Conservation (phyloP, 2,888 invertebrate species). For the Alsophila aescularia region DNA sequence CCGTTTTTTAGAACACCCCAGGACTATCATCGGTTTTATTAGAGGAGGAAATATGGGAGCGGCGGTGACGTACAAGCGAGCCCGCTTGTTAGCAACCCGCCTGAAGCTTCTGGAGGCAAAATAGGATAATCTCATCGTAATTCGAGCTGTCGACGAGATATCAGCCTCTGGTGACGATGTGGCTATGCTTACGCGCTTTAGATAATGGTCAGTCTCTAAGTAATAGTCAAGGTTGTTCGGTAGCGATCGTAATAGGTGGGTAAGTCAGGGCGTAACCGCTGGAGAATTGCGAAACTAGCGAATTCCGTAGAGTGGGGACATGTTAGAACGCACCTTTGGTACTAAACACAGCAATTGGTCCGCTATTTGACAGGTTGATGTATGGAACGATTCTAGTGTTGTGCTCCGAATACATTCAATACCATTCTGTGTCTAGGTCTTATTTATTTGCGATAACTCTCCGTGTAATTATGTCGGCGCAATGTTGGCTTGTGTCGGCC, state of each 20-base stretch:
- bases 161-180: slow-evolving; percentile 74
- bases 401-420: slow-evolving; percentile 19
- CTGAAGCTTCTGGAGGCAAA: slow-evolving; percentile 60
- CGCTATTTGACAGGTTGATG: slow-evolving; percentile 76
- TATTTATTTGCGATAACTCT: slow-evolving; percentile 42
- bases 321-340: slow-evolving; percentile 62
- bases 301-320: slow-evolving; percentile 71
- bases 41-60: slow-evolving; percentile 71
- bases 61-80: slow-evolving; percentile 56
- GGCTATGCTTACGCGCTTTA: slow-evolving; percentile 57
- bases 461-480: slow-evolving; percentile 48
- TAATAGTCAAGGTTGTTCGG: slow-evolving; percentile 79
- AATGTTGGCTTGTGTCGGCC: slow-evolving; percentile 37
- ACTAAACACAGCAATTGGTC: slow-evolving; percentile 76
- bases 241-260: slow-evolving; percentile 80
- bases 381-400: slow-evolving; percentile 61
- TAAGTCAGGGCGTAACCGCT: slow-evolving; percentile 71
- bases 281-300: slow-evolving; percentile 65
- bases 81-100: slow-evolving; percentile 66
- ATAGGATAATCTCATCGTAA: slow-evolving; percentile 75
- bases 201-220: slow-evolving; percentile 66
- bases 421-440: slow-evolving; percentile 17
- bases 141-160: slow-evolving; percentile 75
- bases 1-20: slow-evolving; percentile 69
- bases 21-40: slow-evolving; percentile 73